Base-by-base conservation (phyloP, 1,140 invertebrate genomes). In the Leptinotarsa undecemlineata region DNA sequence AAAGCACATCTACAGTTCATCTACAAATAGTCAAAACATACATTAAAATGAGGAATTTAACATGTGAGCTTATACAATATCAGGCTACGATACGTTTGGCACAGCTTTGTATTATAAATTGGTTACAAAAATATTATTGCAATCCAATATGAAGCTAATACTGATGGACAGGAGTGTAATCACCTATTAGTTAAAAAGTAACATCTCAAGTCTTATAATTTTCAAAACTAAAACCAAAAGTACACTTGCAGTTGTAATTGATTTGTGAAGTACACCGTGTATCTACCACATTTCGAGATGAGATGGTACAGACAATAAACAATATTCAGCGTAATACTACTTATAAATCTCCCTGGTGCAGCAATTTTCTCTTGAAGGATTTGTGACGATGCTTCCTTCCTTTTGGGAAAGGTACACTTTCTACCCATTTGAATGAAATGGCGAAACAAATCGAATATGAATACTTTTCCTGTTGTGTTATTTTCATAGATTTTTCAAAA, bases 81-180 rank as follows among this genome's bases (percentile, higher is more conserved):
- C 14, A 69, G 42, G 68, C 68, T 69, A 69, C 48, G n/a, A 69
- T 48, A 48, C 48, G 21, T 47, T 69, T 69, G 68, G 68, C 68
- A 69, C 68, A 69, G 68, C 68, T 69, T 69, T 69, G 20, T 51
- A 69, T 69, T 48, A 69, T 69, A 69, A 69, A 69, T 69, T 69
- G 68, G 20, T 69, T 69, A 69, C 68, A 69, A 69, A 69, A 69
- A 69, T 69, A 69, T 69, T 20, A 69, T 69, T 69, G 68, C 68
- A 69, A 69, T 69, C 68, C 68, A 69, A 69, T 69, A 69, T 69
- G 68, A 69, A 69, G 68, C 68, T 69, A 69, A 69, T 69, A 69
- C 68, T 69, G 68, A 69, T 69, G 68, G 68, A 69, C 68, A 69
- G 68, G 68, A 69, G 68, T 69, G 20, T 69, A 48, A 19, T 69